Percentiles rank a stretch among this genome's conserved stretches.
Conservation (phyloP, 2,888 invertebrate species). For the Megaustenia siamemsis region DNA sequence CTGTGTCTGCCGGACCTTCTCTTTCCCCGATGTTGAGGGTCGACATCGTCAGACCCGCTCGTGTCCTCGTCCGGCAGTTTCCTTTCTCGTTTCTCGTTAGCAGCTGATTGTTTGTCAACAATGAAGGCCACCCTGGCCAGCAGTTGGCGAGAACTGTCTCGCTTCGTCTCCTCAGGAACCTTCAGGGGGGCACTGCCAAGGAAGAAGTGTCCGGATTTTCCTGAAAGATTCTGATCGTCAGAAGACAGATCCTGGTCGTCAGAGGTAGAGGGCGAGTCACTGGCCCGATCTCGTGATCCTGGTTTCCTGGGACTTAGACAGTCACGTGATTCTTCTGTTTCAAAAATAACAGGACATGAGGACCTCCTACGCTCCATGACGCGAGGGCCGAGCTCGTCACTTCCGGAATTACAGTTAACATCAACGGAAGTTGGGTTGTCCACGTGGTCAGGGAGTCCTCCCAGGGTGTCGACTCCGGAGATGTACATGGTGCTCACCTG, state of each 20-base stretch:
- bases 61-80: not conserved
- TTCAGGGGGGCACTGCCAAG: not conserved
- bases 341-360: constrained; percentile 33
- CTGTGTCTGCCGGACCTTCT: not conserved
- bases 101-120: not conserved
- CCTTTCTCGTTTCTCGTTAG: not conserved
- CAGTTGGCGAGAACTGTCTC: not conserved
- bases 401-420: too few relatives aligned
- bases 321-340: constrained; percentile 1
- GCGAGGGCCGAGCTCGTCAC: not conserved
- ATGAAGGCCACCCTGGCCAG: not conserved
- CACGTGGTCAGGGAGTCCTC: constrained; percentile 24
- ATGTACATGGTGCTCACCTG: constrained; percentile 7
- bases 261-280: not conserved
- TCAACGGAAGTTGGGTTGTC: not conserved
- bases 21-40: too few relatives aligned
- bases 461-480: constrained; percentile 14
- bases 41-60: not conserved
- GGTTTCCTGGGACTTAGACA: not conserved
- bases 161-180: not conserved
- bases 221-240: too few relatives aligned
- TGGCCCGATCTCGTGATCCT: too few relatives aligned
- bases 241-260: not conserved
- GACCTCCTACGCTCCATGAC: not conserved
- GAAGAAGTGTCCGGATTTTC: not conserved